Conservation (phyloP, 2,113 vertebrate species). For the Mirza zaza region DNA sequence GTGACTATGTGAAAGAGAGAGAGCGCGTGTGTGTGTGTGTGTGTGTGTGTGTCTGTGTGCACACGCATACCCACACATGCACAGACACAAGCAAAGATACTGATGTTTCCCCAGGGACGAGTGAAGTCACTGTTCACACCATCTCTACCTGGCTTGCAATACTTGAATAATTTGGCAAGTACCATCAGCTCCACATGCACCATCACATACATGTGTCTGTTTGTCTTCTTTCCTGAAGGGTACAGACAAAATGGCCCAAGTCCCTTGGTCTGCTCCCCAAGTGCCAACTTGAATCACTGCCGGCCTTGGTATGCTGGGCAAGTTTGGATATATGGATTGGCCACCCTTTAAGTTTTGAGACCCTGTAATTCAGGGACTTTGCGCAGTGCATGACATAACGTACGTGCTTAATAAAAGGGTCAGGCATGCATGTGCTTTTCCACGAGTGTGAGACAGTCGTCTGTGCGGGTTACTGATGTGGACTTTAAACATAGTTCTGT, state of each 20-base stretch:
- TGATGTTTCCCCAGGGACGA: not conserved
- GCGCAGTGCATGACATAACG: not conserved
- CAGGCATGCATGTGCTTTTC: not conserved
- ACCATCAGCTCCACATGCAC: not conserved
- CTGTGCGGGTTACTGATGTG: not conserved
- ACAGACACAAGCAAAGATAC: not conserved
- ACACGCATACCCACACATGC: accelerated
- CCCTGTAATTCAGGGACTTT: not conserved
- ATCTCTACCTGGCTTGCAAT: not conserved
- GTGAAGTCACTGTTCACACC: not conserved
- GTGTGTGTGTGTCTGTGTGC: accelerated
- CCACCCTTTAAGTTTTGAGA: not conserved
- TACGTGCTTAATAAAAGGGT: not conserved
- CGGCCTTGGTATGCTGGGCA: not conserved
- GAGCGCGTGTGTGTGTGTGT: not conserved
- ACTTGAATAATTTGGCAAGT: not conserved
- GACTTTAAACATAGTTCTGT: not conserved
- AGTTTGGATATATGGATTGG: not conserved
- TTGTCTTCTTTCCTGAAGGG: not conserved
- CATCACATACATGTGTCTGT: not conserved
- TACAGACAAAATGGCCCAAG: not conserved
- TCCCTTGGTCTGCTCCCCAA: not conserved
- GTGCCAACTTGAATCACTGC: not conserved
- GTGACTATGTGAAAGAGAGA: not conserved
- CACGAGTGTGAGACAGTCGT: not conserved